Evolutionary conservation across 2,888 invertebrate genomes (phyloP).

Genomic region (Homarus gammarus): DNA sequence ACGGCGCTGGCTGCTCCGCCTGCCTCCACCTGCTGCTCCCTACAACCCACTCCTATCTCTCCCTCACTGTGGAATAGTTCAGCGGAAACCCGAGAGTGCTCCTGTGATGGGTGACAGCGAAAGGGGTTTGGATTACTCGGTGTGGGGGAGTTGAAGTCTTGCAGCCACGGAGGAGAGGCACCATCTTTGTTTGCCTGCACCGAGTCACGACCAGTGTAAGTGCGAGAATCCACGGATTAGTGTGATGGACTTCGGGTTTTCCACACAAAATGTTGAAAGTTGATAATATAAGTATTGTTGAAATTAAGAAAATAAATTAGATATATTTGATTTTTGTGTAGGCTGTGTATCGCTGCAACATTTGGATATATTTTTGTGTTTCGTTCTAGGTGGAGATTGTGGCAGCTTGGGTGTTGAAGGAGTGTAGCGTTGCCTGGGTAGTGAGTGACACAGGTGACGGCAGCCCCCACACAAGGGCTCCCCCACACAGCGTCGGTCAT

Average conservation of each 20-base stretch:
- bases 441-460: background rate
- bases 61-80: slow-evolving; percentile 4
- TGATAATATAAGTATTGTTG: background rate
- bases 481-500: slow-evolving; percentile 26
- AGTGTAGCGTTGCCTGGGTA: background rate
- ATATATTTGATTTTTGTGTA: background rate
- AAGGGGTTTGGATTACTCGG: background rate
- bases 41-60: background rate
- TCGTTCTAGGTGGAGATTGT: slow-evolving; percentile 2
- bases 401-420: background rate
- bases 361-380: slow-evolving; percentile 30
- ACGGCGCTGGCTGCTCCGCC: background rate
- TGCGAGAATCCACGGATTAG: background rate
- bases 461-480: background rate
- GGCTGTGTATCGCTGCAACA: background rate
- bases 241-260: background rate
- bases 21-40: background rate
- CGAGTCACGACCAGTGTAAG: slow-evolving; percentile 31
- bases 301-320: background rate
- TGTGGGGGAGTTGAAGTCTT: slow-evolving; percentile 33
- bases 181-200: slow-evolving; percentile 17
- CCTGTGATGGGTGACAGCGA: background rate
- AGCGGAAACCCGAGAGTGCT: background rate
- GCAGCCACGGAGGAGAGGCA: background rate
- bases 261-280: background rate